A percentile compares a stretch with the other conserved stretches of the same genome.
Evolutionary conservation across 2,113 vertebrate genomes (phyloP).

Genomic region (Barbus barbus): DNA sequence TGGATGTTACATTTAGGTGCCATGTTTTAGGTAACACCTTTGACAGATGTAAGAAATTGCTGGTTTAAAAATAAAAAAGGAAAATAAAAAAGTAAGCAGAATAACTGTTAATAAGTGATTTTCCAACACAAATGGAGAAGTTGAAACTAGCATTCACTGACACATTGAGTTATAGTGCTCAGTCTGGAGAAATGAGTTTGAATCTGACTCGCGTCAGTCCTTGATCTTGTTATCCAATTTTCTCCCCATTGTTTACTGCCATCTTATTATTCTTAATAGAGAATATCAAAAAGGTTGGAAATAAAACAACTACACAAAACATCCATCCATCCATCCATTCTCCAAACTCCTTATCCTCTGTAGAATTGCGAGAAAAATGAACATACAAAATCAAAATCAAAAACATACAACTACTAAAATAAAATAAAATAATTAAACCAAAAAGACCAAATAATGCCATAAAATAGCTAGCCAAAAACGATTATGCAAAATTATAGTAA

Average conservation of each 20-base stretch:
- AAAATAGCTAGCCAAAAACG: neutral
- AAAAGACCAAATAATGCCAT: too few relatives aligned
- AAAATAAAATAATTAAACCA: too few relatives aligned
- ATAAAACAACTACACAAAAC: neutral
- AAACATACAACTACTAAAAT: too few relatives aligned
- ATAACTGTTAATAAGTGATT: too few relatives aligned
- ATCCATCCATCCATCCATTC: too few relatives aligned
- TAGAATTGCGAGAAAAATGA: too few relatives aligned
- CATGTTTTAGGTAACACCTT: neutral
- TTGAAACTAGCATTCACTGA: neutral
- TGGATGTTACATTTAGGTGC: neutral
- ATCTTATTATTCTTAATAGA: neutral
- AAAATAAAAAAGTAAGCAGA: neutral
- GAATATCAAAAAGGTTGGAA: too few relatives aligned
- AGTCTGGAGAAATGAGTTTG: neutral
- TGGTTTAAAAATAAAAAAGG: neutral
- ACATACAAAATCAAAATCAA: too few relatives aligned
- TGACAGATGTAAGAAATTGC: neutral
- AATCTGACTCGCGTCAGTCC: neutral
- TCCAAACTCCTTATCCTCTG: too few relatives aligned
- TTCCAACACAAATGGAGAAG: too few relatives aligned
- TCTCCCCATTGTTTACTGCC: neutral
- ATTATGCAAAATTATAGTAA: neutral
- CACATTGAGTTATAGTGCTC: neutral
- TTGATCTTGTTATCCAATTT: neutral